These are phyloP conservation scores for Cacoxenus indagator DNA, from an alignment of 2,888 invertebrate genomes.

Conservation along the genomic window DNA sequence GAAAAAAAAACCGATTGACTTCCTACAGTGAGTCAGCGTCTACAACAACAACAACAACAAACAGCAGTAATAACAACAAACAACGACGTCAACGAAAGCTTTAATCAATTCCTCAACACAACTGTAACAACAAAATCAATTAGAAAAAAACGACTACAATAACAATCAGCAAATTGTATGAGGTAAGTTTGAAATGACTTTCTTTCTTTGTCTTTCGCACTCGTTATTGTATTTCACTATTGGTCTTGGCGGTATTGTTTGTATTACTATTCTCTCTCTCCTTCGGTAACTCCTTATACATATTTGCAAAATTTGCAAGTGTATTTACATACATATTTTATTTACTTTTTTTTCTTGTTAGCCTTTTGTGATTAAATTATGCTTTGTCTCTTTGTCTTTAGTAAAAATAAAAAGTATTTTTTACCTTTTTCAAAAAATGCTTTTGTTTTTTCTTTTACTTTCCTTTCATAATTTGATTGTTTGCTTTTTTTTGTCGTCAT, in stretches of 20 bases:
- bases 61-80: slow-evolving; percentile 38
- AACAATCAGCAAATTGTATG: slow-evolving; percentile 30
- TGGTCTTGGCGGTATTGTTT: slow-evolving; percentile 28
- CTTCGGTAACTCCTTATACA: slow-evolving; percentile 20
- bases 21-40: slow-evolving; percentile 47
- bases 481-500: neutral
- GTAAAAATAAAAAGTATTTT: neutral
- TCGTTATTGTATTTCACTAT: slow-evolving; percentile 4
- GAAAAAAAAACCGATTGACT: slow-evolving; percentile 34
- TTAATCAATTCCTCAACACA: slow-evolving; percentile 41
- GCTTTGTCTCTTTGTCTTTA: neutral
- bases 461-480: slow-evolving; percentile 12
- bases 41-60: slow-evolving; percentile 42
- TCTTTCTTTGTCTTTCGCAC: neutral
- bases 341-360: slow-evolving; percentile 43
- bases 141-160: slow-evolving; percentile 25
- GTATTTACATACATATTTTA: neutral
- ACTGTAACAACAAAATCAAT: slow-evolving; percentile 62
- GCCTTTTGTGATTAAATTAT: slow-evolving; percentile 28
- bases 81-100: slow-evolving; percentile 43
- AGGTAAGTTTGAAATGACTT: slow-evolving; percentile 27
- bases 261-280: slow-evolving; percentile 37
- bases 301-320: neutral
- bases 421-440: neutral
- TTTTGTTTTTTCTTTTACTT: neutral